Base-by-base conservation (phyloP, 2,113 vertebrate genomes). In the Globicephala melas region DNA sequence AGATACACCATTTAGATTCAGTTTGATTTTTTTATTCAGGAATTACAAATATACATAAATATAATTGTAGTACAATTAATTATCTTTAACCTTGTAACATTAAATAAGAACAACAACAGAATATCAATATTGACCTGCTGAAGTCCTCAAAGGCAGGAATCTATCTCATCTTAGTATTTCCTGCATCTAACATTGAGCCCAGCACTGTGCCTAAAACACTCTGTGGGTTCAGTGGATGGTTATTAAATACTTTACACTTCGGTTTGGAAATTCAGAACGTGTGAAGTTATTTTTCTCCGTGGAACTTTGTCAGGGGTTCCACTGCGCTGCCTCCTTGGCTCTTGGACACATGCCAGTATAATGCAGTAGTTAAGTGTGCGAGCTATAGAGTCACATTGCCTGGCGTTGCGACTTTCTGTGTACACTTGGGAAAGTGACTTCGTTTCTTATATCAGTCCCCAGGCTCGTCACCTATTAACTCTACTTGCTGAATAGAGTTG, bases 101-200 rank as follows among this genome's bases (percentile, higher is more conserved):
- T 60, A 83, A 84, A 58, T 80, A 93, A 86, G 62, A 95, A 82
- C 33, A 94, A 76, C 23, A 92, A 68, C 38, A 68, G 20, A 83
- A 44, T 74, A 84, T 81, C 13, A 83, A 8, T 44, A 73, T 21
- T 82, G 73, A 53, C 3, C 14, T 41, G 3, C 41, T 62, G 6
- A 95, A 63, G 47, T 62, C 21, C 53, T 94, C 58, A 38, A 44
- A 91, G 25, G 14, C 73, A 89, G 38, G 33, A 12, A 77, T 15
- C 26, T 47, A 25, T 26, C 55, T 96, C 17, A 74, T 10, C 31
- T 92, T 23, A 76, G 44, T 73, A 38, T 50, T 84, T 14, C 28
- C 28, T n/a, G 31, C 5, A 63, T 53, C 60, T 92, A 65, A 55
- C 26, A 53, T 13, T 20, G 36, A 95, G 44, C 15, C n/a, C 70